Evolutionary conservation across 2,113 vertebrate genomes (phyloP).

Genomic region (Leucoraja erinaceus): DNA sequence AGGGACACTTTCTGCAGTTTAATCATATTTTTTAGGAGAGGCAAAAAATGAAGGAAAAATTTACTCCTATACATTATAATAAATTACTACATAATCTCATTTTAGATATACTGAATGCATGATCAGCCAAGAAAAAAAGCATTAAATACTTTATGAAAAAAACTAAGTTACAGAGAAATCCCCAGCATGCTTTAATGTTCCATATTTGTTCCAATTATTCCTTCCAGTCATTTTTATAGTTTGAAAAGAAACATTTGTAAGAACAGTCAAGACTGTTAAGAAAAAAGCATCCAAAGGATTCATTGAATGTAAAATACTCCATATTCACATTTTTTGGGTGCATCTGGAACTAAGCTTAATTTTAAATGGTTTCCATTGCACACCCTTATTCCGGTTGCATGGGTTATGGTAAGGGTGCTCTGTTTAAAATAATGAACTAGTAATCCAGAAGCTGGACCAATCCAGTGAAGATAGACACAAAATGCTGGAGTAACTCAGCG

Average conservation of each 20-base stretch:
- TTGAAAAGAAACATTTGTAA: not conserved
- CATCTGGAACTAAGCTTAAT: too few species aligned
- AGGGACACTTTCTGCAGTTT: not conserved
- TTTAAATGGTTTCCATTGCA: too few species aligned
- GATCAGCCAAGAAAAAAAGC: not conserved
- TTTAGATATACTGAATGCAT: not conserved
- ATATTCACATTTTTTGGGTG: too few species aligned
- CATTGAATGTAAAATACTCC: not conserved
- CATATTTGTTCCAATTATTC: not conserved
- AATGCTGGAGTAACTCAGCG: too few species aligned
- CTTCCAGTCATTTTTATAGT: not conserved
- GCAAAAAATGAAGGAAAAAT: not conserved
- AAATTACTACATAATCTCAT: not conserved
- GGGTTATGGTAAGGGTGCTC: too few species aligned
- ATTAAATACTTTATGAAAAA: not conserved
- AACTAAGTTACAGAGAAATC: not conserved
- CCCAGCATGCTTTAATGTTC: not conserved
- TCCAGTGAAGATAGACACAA: too few species aligned
- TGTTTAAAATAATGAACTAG: too few species aligned
- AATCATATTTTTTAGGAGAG: not conserved
- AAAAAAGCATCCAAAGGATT: not conserved
- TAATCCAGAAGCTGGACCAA: too few species aligned
- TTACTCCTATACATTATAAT: not conserved
- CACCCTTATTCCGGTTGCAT: too few species aligned
- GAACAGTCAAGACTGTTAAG: not conserved